These are phyloP conservation scores for Colius striatus DNA, from an alignment of 2,113 vertebrate species.

Conservation along the genomic window DNA sequence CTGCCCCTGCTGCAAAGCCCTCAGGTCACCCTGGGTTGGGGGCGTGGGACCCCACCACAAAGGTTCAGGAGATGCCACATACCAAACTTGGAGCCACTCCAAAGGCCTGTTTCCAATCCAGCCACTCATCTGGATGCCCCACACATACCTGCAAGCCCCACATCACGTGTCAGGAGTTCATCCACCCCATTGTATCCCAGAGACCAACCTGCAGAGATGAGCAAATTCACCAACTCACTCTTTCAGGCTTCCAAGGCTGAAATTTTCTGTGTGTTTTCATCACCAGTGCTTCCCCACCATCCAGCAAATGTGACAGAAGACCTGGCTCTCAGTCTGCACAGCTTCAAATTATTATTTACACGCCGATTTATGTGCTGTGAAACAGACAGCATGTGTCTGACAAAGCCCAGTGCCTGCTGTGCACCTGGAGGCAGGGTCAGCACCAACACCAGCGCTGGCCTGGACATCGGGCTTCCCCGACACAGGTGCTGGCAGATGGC, in stretches of 20 bases:
- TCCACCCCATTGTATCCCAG: not conserved
- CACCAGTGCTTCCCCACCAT: not conserved
- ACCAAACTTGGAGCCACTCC: accelerated
- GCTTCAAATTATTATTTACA: not conserved
- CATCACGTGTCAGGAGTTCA: not conserved
- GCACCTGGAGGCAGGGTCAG: not conserved
- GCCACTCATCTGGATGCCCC: not conserved
- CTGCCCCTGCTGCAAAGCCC: not conserved
- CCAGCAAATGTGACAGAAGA: accelerated
- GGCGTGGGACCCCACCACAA: not conserved
- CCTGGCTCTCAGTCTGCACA: not conserved
- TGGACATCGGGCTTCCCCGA: accelerated
- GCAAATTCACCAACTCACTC: accelerated
- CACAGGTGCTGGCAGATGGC: accelerated
- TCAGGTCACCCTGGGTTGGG: accelerated
- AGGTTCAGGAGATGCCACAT: not conserved
- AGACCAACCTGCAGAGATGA: not conserved
- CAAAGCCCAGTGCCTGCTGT: not conserved
- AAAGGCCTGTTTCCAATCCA: accelerated
- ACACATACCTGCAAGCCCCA: not conserved
- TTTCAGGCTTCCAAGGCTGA: not conserved
- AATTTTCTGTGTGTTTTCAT: not conserved
- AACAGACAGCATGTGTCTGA: accelerated
- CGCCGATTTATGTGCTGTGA: accelerated
- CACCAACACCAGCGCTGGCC: not conserved